Conservation (phyloP, 30 jellyfish, hydroid and myxozoan species). For the Clytia hemisphaerica region DNA sequence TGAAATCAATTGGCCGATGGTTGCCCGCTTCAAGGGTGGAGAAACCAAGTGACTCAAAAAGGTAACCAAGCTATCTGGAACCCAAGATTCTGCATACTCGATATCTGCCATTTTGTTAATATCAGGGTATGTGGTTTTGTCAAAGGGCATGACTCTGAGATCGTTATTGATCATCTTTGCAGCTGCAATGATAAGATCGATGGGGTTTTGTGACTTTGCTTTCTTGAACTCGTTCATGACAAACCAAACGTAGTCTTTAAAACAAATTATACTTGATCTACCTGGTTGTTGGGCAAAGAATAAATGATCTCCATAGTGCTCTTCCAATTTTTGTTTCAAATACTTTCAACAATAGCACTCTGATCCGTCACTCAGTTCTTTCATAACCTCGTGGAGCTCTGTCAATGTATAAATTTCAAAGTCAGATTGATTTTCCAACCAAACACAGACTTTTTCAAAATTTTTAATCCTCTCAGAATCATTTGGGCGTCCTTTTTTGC, state of each 20-base stretch:
- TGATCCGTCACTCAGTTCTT: neutral
- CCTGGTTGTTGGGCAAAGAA: constrained; percentile 7
- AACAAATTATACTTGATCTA: constrained; percentile 9
- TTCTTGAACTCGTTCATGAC: constrained; percentile 1
- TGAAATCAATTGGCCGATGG: constrained; percentile 38
- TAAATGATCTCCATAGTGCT: constrained; percentile 4
- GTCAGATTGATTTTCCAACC: constrained; percentile 6
- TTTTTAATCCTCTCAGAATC: constrained; percentile 3
- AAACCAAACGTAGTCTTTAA: neutral
- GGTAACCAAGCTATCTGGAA: too few relatives aligned
- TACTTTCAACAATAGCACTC: neutral
- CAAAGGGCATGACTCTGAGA: neutral
- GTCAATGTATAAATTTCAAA: constrained; percentile 5
- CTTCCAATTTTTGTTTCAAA: constrained; percentile 13
- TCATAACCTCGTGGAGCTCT: constrained; percentile 11
- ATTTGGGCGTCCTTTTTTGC: constrained; percentile 6
- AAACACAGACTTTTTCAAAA: constrained; percentile 5
- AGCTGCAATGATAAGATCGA: neutral
- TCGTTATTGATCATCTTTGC: constrained; percentile 5
- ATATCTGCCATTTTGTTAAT: neutral
- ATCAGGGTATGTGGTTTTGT: neutral
- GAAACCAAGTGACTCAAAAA: too few relatives aligned
- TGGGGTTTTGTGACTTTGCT: neutral
- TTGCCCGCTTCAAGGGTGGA: too few relatives aligned
- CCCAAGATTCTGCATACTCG: too few relatives aligned